Base-by-base conservation (phyloP, 2,113 vertebrate genomes). In the Xiphias gladius region DNA sequence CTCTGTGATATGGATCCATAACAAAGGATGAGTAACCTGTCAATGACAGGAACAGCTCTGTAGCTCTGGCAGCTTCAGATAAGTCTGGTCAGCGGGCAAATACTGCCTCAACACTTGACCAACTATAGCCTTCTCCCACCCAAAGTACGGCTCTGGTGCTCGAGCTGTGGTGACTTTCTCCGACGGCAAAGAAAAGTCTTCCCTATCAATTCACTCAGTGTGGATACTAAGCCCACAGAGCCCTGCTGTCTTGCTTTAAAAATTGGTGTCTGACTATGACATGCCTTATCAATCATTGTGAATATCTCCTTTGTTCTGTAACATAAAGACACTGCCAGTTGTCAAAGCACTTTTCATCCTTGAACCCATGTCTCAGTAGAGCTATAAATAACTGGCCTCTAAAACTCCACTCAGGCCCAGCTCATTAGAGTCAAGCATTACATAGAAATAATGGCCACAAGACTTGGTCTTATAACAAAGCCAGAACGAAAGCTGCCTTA, bases 381-480 rank as follows among this genome's bases (percentile, higher is more conserved):
- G 78, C 79, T 92, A 88, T 91, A 90, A 93, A 93, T 92, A 91
- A 86, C 84, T 85, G 74, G 78, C 73, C 79, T 88, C 74, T 73
- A 73, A 82, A 87, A 76, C 82, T 88, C 68, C 39, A 71, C 70
- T 83, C 65, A 80, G 55, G 80, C 88, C 78, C 71, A 82, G 79
- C 90, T 92, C 91, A 89, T 93, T 93, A 92, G 79, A 81, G 78
- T 19, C 63, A 74, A 39, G 39, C 78, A 77, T 89, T 88, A 83
- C 73, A 83, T 63, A 63, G 30, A 86, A 82, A 89, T 85, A 92
- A 90, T 89, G 78, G 83, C 79, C 70, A 84, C 66, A 32, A 66
- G 63, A 83, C 80, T 80, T 62, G 28, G 63, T 71, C 57, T 78
- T 26, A 73, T 62, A 79, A 28, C 5, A 30, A 83, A 76, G 39